Evolutionary conservation across 2,113 vertebrate species (phyloP), one percentile per base, ranked within the genome.

Genomic region (Andinoacara biseriatus): DNA sequence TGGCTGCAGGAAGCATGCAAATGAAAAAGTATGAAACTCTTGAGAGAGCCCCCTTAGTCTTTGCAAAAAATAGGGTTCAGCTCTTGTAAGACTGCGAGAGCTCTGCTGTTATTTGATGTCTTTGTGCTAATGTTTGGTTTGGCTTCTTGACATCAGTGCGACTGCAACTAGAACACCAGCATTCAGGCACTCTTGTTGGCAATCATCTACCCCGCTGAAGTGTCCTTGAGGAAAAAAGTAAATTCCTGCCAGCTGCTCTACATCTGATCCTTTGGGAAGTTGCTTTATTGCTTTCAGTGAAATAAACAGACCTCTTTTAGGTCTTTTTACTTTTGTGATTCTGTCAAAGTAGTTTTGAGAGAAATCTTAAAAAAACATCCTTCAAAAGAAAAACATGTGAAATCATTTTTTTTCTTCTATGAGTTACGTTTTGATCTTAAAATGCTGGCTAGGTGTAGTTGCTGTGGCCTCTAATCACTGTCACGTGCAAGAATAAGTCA

Each of bases 101-200:
- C 65, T 67, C 20, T 58, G 40, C 79, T 83, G 54, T 82, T 33
- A 81, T 84, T 89, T 90, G 40, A 72, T 5, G 9, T 74, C 84
- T 90, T 60, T 22, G 78, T 74, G 35, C 6, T 46, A 24, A n/a
- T 88, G 72, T 88, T 87, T 86, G 69, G 74, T 87, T 84, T 90
- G 88, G 65, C 80, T 77, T 82, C 40, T 33, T 83, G 57, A 62
- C 81, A 80, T 76, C 57, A 18, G 46, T 69, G 67, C 20, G 5
- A 46, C 80, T 84, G 54, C 35, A 54, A 84, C 58, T 69, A 52
- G 75, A 83, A 90, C 76, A 78, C n/a, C 75, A 81, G 52, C 24
- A 57, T 74, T 81, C 54, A 76, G 65, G 60, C 52, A 1, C 58
- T 74, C 46, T 77, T 24, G 61, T 31, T 85, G 76, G 81, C 81